Base-by-base conservation (phyloP, 1,140 invertebrate species). In the Apocrypta bakeri region DNA sequence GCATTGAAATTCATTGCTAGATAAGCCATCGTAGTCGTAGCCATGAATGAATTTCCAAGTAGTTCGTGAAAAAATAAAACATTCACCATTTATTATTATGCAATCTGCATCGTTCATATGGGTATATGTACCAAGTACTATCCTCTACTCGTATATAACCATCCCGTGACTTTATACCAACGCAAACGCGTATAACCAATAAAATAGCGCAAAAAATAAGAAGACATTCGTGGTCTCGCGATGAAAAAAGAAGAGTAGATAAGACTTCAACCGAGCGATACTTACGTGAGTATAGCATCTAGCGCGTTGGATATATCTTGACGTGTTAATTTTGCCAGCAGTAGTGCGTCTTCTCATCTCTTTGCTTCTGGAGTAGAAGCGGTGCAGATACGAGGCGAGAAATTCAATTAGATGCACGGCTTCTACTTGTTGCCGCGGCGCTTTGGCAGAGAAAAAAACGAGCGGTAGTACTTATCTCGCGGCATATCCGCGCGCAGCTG, bases 401-500 rank as follows among this genome's bases (percentile, higher is more conserved):
- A 40, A 79, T 56, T 79, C 40, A 69, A 79, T 79, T 79, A 79
- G 66, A 48, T 69, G 40, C 63, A 68, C 14, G 63, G 74, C 48
- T 56, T 76, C 61, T n/a, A 68, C 33, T 78, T 78, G 63, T 78
- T 78, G 64, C 63, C 3, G 24, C 27, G 8, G 31, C 27, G n/a
- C 21, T 64, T 7, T 56, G 17, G 24, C 9, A 21, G 24, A 69
- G 48, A 79, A 64, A 66, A 56, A 17, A 78, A 40, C 75, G 24
- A 0, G n/a, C 64, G 4, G 12, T 61, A 66, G n/a, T 66, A 25
- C 24, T 78, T 68, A 48, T 79, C 40, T 69, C 64, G 24, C 6
- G 37, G 9, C 76, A 31, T 29, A 27, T 66, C 24, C 63, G 63
- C 42, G 17, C 48, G n/a, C 48, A 56, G 48, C 48, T 56, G 48